Base-by-base conservation (phyloP, 1,140 invertebrate species). In the Rhagoletis zephyria region DNA sequence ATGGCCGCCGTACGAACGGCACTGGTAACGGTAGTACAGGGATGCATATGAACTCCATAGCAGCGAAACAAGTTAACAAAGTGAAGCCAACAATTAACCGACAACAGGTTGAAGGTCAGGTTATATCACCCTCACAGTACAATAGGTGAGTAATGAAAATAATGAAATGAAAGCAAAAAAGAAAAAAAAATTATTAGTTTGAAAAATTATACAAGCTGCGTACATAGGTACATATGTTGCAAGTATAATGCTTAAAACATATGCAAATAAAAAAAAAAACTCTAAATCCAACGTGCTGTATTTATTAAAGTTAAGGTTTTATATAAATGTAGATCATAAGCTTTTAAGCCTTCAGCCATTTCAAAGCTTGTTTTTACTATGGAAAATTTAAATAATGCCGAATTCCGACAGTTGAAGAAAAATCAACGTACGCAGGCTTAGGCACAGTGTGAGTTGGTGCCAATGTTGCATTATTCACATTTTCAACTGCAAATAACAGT, bases 71-170 rank as follows among this genome's bases (percentile, higher is more conserved):
- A 93, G 96, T 97, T 90, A 97, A 97, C 94, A 97, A 97, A 93
- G 96, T 97, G 90, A 97, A 97, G 93, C 96, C 96, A 59, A 97
- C 96, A 90, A 96, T 97, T 85, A 97, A 96, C 91, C 94, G 96
- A 94, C 94, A 94, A 88, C 94, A 95, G 14, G 95, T 94, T 16
- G 96, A 97, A 89, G 95, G 93, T 88, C 91, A 93, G 85, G 90
- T 93, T 63, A 93, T 94, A 88, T 94, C 94, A 85, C 94, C 94
- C 56, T 93, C 92, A 45, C 91, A 91, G 85, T 93, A 93, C 88
- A 93, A 93, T 88, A 91, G 92, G 92, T 94, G 93, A 93, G 90
- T 90, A 89, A 48, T 45, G 5, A 7, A 85, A 19, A 3, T 5
- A 74, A 30, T 30, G 30, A 30, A 30, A 30, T 30, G 30, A 42